phyloP scores from a whole-genome alignment of 2,888 invertebrate genomes.

The Tenthredo distinguenda region DNA sequence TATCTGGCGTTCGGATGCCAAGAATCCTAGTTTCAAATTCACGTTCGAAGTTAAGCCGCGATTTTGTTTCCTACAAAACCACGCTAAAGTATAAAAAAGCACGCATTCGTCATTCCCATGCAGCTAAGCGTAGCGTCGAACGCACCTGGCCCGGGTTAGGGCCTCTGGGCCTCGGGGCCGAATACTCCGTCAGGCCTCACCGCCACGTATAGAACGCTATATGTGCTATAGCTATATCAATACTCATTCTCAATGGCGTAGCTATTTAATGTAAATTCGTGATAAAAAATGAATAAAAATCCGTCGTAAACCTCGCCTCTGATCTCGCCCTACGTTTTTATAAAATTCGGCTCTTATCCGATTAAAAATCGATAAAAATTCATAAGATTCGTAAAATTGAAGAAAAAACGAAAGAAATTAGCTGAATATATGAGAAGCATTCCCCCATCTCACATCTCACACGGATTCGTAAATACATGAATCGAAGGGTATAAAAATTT shows the following conservation, averaged over 20 bases:
- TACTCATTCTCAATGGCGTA: slow-evolving; percentile 37
- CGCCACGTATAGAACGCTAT: slow-evolving; percentile 45
- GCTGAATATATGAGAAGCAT: background rate
- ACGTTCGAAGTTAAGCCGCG: background rate
- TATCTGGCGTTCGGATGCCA: background rate
- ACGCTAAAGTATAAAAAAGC: slow-evolving; percentile 51
- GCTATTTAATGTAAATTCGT: background rate
- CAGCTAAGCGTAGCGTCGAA: slow-evolving; percentile 63
- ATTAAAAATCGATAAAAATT: background rate
- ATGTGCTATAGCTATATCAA: slow-evolving; percentile 30
- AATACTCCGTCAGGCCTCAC: slow-evolving; percentile 49
- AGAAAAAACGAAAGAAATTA: background rate
- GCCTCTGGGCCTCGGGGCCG: slow-evolving; percentile 34
- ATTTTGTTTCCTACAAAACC: slow-evolving; percentile 31
- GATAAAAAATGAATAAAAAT: background rate
- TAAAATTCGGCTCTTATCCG: background rate
- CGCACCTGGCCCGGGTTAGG: slow-evolving; percentile 60
- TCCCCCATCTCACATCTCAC: background rate
- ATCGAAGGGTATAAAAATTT: background rate
- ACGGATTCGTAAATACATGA: background rate
- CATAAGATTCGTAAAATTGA: background rate
- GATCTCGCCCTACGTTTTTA: background rate
- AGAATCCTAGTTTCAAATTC: slow-evolving; percentile 7
- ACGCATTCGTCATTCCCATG: slow-evolving; percentile 61
- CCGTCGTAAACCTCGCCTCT: background rate